These are phyloP conservation scores for Drosophila stalkeri DNA, from an alignment of 2,888 invertebrate species.

Conservation along the genomic window DNA sequence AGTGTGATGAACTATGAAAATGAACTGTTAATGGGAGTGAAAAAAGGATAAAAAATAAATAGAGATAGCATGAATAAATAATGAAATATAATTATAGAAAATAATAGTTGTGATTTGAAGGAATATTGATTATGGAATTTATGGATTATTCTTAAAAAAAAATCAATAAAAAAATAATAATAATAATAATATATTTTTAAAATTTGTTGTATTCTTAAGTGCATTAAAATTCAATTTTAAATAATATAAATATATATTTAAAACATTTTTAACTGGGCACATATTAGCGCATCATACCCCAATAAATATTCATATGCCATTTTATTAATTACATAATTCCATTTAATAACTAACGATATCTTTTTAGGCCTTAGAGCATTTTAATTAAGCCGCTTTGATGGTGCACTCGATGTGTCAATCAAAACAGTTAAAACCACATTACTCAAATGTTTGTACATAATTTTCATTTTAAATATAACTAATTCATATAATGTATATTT, in stretches of 20 bases:
- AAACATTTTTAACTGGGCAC: neutral
- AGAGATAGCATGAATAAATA: too few species aligned
- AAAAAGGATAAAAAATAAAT: neutral
- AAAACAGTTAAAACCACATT: conserved; percentile 13
- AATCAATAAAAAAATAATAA: too few species aligned
- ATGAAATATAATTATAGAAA: too few species aligned
- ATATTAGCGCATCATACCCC: neutral
- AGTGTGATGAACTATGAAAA: neutral
- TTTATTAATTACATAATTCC: conserved; percentile 20
- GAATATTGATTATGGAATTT: too few species aligned
- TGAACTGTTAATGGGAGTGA: neutral
- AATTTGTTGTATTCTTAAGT: too few species aligned
- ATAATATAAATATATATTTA: too few species aligned
- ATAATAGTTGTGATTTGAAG: too few species aligned
- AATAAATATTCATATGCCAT: neutral
- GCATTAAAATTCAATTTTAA: too few species aligned
- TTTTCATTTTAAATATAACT: neutral
- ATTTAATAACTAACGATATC: conserved; percentile 12
- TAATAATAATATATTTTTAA: too few species aligned
- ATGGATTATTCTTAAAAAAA: too few species aligned
- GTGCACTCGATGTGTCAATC: conserved; percentile 19
- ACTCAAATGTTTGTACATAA: conserved; percentile 4
- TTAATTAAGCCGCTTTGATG: conserved; percentile 3
- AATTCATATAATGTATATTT: neutral
- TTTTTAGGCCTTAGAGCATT: neutral